A percentile compares a stretch with the other conserved stretches of the same genome.
These are phyloP conservation scores for Ptilodon capucinus DNA, from an alignment of 2,888 invertebrate species.

Conservation along the genomic window DNA sequence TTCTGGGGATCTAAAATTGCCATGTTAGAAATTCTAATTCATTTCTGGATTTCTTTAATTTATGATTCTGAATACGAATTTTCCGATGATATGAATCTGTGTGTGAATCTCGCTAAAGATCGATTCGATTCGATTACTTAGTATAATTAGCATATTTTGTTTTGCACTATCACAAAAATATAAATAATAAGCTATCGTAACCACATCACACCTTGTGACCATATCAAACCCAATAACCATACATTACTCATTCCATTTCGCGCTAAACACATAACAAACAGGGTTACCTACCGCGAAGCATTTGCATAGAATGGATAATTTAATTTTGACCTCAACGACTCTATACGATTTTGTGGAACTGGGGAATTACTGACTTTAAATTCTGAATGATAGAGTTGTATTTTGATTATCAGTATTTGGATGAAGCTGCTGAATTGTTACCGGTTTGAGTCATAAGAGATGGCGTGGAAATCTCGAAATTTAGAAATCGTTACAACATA, in stretches of 20 bases:
- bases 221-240: slow-evolving; percentile 7
- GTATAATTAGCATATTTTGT: neutral
- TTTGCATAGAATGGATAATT: slow-evolving; percentile 63
- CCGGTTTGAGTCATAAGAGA: slow-evolving; percentile 6
- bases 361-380: slow-evolving; percentile 10
- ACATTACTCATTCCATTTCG: slow-evolving; percentile 25
- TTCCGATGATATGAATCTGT: too few relatives aligned
- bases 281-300: slow-evolving; percentile 33
- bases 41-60: too few relatives aligned
- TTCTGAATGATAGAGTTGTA: slow-evolving; percentile 14
- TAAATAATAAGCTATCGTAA: neutral
- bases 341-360: slow-evolving; percentile 5
- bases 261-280: slow-evolving; percentile 18
- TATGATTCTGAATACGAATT: too few relatives aligned
- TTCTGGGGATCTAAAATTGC: too few relatives aligned
- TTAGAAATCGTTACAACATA: neutral
- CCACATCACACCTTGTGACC: neutral
- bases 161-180: neutral
- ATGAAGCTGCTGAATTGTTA: slow-evolving; percentile 4
- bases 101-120: too few relatives aligned
- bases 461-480: neutral
- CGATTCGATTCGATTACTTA: neutral
- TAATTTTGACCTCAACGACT: slow-evolving; percentile 31
- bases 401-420: slow-evolving; percentile 21
- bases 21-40: too few relatives aligned